Evolutionary conservation across 2,888 invertebrate genomes (phyloP).

Genomic region (Ophion slaviceki): DNA sequence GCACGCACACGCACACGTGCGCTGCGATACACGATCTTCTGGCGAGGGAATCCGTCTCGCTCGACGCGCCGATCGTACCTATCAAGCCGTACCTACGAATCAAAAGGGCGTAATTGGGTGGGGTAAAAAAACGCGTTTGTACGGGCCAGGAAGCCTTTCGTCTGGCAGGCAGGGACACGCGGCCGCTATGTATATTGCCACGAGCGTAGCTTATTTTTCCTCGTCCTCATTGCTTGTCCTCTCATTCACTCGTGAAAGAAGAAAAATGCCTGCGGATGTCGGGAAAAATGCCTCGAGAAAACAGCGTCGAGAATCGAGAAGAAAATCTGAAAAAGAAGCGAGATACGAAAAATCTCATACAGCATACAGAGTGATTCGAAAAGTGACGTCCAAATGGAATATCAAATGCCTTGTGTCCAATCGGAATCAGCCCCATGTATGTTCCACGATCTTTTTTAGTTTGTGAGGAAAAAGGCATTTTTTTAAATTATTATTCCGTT

Average conservation of each 20-base stretch:
- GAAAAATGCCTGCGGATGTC: constrained; percentile 57
- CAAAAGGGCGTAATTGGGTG: no score
- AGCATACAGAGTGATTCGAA: background rate
- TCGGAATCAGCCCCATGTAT: no score
- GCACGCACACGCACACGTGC: no score
- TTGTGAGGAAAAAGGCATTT: no score
- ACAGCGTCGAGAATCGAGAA: constrained; percentile 24
- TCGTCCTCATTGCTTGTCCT: background rate
- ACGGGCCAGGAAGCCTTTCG: no score
- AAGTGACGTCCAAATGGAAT: constrained; percentile 40
- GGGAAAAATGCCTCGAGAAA: constrained; percentile 39
- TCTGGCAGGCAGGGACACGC: no score
- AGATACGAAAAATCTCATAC: constrained; percentile 25
- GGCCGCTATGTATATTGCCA: background rate
- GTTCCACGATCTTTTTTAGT: no score
- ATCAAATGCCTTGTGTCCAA: no score
- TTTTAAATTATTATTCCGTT: no score
- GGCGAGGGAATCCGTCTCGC: constrained; percentile 22
- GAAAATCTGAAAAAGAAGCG: constrained; percentile 44
- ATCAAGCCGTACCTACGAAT: no score
- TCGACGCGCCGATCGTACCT: background rate
- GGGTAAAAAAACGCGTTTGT: no score
- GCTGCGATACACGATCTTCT: background rate
- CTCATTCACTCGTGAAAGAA: constrained; percentile 28
- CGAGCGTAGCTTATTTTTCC: background rate